Evolutionary conservation across 1,140 invertebrate genomes (phyloP), one percentile per base, ranked within the genome.

Genomic region (Charaxes varanes): DNA sequence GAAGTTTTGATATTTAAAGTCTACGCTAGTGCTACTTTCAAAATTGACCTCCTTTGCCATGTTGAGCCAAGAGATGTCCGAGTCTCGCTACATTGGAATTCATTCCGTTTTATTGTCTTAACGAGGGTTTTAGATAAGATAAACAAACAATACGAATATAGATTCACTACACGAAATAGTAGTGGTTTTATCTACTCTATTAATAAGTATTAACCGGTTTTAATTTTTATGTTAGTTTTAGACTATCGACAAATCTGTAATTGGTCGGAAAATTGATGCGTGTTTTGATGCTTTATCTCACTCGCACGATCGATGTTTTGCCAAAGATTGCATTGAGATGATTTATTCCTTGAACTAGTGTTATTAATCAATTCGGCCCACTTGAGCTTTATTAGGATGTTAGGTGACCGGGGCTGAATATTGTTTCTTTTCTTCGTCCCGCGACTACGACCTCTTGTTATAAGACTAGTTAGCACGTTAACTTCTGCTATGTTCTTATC

Each of bases 1-100:
- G 18, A 31, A 40, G 26, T 21, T 15, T 48, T 40, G 21, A 34
- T 45, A 47, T 47, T 42, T 23, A 2, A 16, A 24, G 19, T 12
- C 30, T n/a, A 21, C 7, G 4, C 4, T 21, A 33, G 8, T 31
- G 22, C 21, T 40, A 71, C 71, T 76, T 76, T 76, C 69, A 55
- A 66, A 70, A 65, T 57, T 65, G 64, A 68, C 71, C 66, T 70
- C 61, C 49, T 59, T 65, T 54, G 40, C 22, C 40, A 40, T 42
- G 36, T 54, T 41, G 41, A 28, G 15, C 22, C 23, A 21, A 24
- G 28, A 30, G 11, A 14, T 23, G 11, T 31, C 10, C 21, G 21
- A 15, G 36, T 44, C 34, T 32, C 30, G 8, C 16, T n/a, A 30
- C 17, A 23, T 10, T 41, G 15, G 19, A 41, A 41, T 41, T 33